Evolutionary conservation across 2,113 vertebrate species (phyloP).

Genomic region (Centropus unirufus): DNA sequence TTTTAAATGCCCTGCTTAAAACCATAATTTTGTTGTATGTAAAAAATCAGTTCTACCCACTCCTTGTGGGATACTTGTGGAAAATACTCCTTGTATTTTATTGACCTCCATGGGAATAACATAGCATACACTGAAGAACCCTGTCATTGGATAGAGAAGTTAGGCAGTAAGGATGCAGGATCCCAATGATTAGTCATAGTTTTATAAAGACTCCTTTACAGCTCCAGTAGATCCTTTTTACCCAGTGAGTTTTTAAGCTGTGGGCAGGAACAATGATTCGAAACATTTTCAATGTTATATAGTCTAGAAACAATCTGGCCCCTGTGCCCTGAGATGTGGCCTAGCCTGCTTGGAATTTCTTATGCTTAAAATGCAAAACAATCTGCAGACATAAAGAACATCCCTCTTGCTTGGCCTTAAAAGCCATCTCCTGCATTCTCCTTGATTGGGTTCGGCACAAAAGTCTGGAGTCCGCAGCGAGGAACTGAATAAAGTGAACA

Average conservation of each 20-base stretch:
- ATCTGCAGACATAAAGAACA: background rate
- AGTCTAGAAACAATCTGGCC: background rate
- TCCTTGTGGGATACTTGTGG: no score
- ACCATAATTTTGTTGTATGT: background rate
- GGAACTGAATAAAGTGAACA: background rate
- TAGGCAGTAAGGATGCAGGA: background rate
- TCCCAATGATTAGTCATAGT: background rate
- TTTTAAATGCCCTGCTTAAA: background rate
- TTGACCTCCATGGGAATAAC: background rate
- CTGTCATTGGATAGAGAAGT: background rate
- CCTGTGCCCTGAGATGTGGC: background rate
- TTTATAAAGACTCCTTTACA: background rate
- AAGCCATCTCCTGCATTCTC: background rate
- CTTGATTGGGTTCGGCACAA: background rate
- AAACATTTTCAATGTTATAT: background rate
- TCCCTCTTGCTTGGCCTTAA: background rate
- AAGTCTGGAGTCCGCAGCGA: background rate
- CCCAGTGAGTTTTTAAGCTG: background rate
- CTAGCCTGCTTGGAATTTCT: background rate
- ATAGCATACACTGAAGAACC: background rate
- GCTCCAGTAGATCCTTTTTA: background rate
- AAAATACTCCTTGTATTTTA: background rate
- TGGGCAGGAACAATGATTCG: background rate
- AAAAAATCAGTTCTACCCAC: background rate
- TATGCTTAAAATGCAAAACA: background rate